Evolutionary conservation across 2,888 invertebrate species (phyloP), one percentile per base, ranked within the genome.

Genomic region (Synanthedon tipuliformis): DNA sequence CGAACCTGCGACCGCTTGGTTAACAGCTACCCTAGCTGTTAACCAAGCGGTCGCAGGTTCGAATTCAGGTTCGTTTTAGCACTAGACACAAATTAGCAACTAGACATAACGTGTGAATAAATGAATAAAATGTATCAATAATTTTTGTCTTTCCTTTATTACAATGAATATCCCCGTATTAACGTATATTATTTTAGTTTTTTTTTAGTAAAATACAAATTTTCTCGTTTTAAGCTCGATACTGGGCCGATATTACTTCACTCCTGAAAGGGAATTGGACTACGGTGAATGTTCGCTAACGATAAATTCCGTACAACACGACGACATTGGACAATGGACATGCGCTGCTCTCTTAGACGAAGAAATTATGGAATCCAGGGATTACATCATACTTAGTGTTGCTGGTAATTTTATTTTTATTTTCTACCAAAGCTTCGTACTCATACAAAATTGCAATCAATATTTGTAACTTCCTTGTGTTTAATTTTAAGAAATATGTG

Each of bases 251-350:
- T 88, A 72, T 66, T 86, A 78, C 65, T 89, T 85, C 59, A 81
- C 81, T 4, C 71, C 81, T 1, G 74, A 61, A 13, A 70, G 69
- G 1, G 63, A 69, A 27, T 59, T 87, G 53, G 66, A 77, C 56
- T 66, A 74, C 23, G 89, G 89, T 0, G 87, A 86, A 56, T 89
- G 89, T 61, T 83, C 88, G 0, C 59, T 89, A 40, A 82, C 73
- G 13, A 84, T 89, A 41, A 65, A 59, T 5, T 63, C 71, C 0
- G 72, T 84, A 1, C 40, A 54, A 12, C 59, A 58, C 0, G 76
- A 81, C 7, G 88, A 89, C 55, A 55, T 76, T 8, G 89, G 89
- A 1, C 61, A 62, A 16, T 89, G 89, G 89, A 81, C 77, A 0
- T 89, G 89, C 53, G 88, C 82, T 0, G 86, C 76, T 1, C 56